Evolutionary conservation across 53 echinoderm and acorn worm species (phyloP), one percentile per base, ranked within the genome.

Genomic region (Mesocentrotus franciscanus): DNA sequence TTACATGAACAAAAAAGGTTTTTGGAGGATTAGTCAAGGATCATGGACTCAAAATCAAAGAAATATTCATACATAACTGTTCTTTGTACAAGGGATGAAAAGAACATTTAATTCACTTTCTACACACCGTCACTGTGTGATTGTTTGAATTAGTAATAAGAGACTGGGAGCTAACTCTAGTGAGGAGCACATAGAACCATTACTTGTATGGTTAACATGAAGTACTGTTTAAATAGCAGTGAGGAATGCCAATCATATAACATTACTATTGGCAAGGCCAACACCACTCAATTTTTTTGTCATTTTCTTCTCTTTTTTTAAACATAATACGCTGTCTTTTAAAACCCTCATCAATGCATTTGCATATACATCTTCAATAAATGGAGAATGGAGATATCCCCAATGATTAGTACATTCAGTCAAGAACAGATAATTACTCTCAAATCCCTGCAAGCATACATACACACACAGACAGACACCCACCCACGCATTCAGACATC

Each of bases 141-240:
- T 30, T 58, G 87, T 57, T 85, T 58, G 58, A 56, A 57, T 85
- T 85, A 57, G 87, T 87, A 87, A 87, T 24, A 58, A 58, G 59
- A 87, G 26, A 58, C 58, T 87, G 56, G 27, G 87, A 87, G n/a
- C 59, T 87, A 58, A 91, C 66, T 30, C 92, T 39, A 72, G 20
- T 92, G 74, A 92, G 92, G 92, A 92, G 68, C 92, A 92, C 55
- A 74, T 72, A 92, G 3, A 92, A 94, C 95, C 95, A 94, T 94
- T 85, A 85, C 36, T 68, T 61, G 70, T 85, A 85, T 94, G 95
- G 95, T 94, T 85, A 85, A 94, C 95, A 94, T 85, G 95, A 94
- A 94, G 95, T 94, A 94, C 95, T 94, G 95, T 85, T 94, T n/a
- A n/a, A n/a, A 85, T 94, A 94, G 95, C 95, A 85, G 87, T 94